Evolutionary conservation across 2,113 vertebrate species (phyloP).

Genomic region (Sminthopsis crassicaudata): DNA sequence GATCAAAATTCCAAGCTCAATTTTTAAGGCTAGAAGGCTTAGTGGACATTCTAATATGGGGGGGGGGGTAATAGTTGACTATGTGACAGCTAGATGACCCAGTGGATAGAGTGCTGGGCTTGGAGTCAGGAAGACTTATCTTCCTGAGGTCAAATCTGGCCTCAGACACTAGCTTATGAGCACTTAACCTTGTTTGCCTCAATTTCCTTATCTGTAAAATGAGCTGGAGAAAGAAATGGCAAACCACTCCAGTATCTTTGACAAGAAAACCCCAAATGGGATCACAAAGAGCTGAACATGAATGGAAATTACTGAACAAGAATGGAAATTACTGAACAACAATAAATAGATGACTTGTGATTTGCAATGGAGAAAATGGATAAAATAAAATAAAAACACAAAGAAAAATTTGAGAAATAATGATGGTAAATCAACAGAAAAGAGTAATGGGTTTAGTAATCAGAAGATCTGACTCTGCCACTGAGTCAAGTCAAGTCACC

Average conservation of each 20-base stretch:
- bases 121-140: neutral
- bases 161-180: neutral
- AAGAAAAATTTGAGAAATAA: neutral
- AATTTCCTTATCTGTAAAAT: slow-evolving; percentile 20
- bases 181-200: slow-evolving; percentile 10
- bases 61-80: neutral
- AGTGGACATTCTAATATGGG: neutral
- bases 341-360: neutral
- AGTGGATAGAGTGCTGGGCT: neutral
- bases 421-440: neutral
- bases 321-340: neutral
- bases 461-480: neutral
- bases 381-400: neutral
- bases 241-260: neutral
- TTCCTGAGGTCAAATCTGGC: neutral
- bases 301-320: neutral
- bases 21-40: neutral
- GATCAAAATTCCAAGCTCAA: neutral
- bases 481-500: neutral
- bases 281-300: neutral
- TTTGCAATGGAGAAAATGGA: neutral
- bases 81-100: neutral
- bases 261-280: neutral
- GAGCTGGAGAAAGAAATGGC: neutral
- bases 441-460: neutral